These are phyloP conservation scores for Gerris buenoi DNA, from an alignment of 1,140 invertebrate genomes.

Conservation along the genomic window DNA sequence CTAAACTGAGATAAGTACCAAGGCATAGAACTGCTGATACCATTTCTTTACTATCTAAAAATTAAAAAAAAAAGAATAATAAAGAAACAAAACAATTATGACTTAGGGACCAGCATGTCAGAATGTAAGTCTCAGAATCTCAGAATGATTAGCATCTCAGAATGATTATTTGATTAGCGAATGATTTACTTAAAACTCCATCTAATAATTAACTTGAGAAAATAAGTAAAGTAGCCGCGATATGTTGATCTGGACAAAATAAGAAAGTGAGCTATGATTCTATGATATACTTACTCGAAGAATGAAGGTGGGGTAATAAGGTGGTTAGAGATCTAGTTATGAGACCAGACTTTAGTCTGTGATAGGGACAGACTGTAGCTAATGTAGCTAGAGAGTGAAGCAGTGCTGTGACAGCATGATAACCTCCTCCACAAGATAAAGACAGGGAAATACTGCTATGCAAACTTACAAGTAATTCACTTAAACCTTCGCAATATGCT, in stretches of 20 bases:
- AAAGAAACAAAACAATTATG: too few relatives aligned
- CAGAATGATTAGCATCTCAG: too few relatives aligned
- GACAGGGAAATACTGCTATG: constrained; percentile 3
- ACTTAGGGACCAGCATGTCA: too few relatives aligned
- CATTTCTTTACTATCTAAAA: neutral
- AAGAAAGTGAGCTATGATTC: too few relatives aligned
- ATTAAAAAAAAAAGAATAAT: neutral
- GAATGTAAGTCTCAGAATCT: too few relatives aligned
- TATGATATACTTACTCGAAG: neutral
- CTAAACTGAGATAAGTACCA: neutral
- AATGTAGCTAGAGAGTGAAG: constrained; percentile 6
- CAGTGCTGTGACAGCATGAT: neutral
- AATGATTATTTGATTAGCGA: too few relatives aligned
- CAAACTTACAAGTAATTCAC: constrained; percentile 8
- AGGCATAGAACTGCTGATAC: neutral
- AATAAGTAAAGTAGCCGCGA: too few relatives aligned
- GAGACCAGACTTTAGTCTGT: constrained; percentile 7
- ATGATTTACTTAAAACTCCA: too few relatives aligned
- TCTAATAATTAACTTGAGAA: too few relatives aligned
- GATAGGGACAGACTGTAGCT: constrained; percentile 13
- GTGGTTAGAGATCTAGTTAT: neutral
- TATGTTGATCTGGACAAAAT: too few relatives aligned
- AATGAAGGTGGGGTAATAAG: constrained; percentile 3
- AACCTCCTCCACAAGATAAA: neutral
- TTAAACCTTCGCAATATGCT: constrained; percentile 11